phyloP scores from a whole-genome alignment of 1,140 invertebrate genomes.

The Sycobia sp. region DNA sequence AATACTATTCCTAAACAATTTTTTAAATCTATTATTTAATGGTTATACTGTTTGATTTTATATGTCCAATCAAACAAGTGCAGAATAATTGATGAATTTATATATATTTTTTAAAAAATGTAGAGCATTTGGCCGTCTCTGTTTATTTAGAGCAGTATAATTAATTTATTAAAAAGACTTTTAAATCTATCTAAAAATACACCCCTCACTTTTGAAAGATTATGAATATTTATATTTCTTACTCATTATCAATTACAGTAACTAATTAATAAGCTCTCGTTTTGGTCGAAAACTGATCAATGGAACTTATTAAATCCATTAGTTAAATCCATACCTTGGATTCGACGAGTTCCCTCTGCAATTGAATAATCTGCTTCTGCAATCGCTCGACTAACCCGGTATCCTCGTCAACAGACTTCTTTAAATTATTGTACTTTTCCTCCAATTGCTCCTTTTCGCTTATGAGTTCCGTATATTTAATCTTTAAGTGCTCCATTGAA shows the following conservation, averaged over 20 bases:
- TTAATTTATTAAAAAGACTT: no score
- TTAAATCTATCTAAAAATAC: no score
- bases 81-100: no score
- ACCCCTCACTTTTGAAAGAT: no score
- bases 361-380: constrained; percentile 51
- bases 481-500: constrained; percentile 54
- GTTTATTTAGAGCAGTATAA: no score
- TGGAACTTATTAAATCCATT: background rate
- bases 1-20: no score
- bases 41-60: no score
- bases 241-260: background rate
- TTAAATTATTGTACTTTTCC: constrained; percentile 48
- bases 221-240: background rate
- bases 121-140: no score
- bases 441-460: constrained; percentile 47
- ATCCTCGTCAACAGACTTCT: constrained; percentile 39
- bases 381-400: constrained; percentile 48
- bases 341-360: constrained; percentile 47
- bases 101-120: no score
- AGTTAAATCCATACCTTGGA: constrained; percentile 6
- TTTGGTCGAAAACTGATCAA: no score
- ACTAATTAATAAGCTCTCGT: background rate
- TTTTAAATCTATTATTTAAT: no score
- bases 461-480: constrained; percentile 46
- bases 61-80: no score